A percentile compares a stretch with the other conserved stretches of the same genome.
Conservation (phyloP, 2,888 invertebrate genomes). For the Megamerina dolium region DNA sequence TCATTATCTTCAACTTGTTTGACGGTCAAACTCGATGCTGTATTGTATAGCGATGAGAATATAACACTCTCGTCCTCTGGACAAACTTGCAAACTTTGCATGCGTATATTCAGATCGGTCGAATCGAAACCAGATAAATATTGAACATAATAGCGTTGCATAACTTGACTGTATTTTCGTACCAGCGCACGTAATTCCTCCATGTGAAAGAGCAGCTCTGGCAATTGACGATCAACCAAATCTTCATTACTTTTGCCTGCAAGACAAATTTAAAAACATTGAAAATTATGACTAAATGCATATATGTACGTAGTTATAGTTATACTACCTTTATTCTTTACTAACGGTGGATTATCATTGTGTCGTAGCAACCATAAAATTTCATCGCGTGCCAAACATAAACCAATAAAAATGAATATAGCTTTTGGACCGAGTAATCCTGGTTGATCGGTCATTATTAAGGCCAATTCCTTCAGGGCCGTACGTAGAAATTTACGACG, state of each 20-base stretch:
- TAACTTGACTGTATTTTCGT: slow-evolving; percentile 92
- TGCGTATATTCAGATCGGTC: slow-evolving; percentile 78
- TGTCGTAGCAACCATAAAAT: slow-evolving; percentile 95
- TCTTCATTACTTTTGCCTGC: slow-evolving; percentile 70
- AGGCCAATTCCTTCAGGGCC: slow-evolving; percentile 87
- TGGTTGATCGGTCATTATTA: slow-evolving; percentile 96
- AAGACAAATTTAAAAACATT: slow-evolving; percentile 1
- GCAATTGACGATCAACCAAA: slow-evolving; percentile 89
- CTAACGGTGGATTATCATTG: slow-evolving; percentile 87
- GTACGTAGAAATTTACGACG: slow-evolving; percentile 92
- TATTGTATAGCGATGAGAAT: slow-evolving; percentile 84
- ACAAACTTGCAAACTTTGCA: slow-evolving; percentile 74
- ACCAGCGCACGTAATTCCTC: slow-evolving; percentile 93
- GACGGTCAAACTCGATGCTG: slow-evolving; percentile 76
- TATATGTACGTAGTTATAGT: background rate
- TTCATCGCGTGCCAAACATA: slow-evolving; percentile 94
- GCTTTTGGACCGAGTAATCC: slow-evolving; percentile 94
- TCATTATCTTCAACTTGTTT: slow-evolving; percentile 97
- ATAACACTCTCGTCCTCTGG: slow-evolving; percentile 95
- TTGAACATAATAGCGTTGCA: slow-evolving; percentile 96
- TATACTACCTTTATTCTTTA: slow-evolving; percentile 66
- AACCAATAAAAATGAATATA: slow-evolving; percentile 89
- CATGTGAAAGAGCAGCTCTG: slow-evolving; percentile 96
- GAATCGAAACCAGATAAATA: slow-evolving; percentile 96
- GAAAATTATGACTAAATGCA: background rate